Conservation (phyloP, 2,113 vertebrate species). For the Hypocryptadius cinnamomeus region DNA sequence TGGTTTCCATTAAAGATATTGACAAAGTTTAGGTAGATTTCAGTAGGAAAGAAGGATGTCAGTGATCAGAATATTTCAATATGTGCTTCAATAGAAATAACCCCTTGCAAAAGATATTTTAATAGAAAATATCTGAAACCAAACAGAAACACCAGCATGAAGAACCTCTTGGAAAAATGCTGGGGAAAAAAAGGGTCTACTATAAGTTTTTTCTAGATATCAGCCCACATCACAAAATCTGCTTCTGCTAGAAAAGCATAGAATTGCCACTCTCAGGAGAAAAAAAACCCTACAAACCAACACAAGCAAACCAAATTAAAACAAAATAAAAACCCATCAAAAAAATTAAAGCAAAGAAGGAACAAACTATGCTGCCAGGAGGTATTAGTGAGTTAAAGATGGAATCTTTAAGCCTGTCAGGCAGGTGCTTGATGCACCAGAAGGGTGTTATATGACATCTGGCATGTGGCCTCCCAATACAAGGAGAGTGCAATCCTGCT, state of each 20-base stretch:
- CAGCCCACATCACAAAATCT: neutral
- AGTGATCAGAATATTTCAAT: neutral
- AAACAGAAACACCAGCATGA: neutral
- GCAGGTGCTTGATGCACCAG: neutral
- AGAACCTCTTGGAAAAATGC: neutral
- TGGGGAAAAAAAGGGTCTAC: neutral
- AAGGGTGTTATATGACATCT: neutral
- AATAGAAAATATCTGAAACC: neutral
- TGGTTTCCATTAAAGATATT: neutral
- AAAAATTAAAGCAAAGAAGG: neutral
- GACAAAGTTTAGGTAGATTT: neutral
- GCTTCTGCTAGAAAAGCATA: neutral
- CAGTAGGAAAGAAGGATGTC: neutral
- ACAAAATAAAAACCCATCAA: neutral
- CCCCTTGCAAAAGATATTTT: neutral
- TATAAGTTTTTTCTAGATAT: neutral
- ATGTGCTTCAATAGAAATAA: neutral
- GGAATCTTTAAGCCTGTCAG: neutral
- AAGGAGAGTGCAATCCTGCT: neutral
- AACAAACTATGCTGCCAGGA: neutral
- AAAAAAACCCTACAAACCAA: accelerated
- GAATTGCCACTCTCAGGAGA: neutral
- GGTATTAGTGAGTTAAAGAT: neutral
- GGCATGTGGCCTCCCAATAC: neutral
- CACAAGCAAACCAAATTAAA: neutral